A percentile compares a stretch with the other conserved stretches of the same genome.
Conservation (phyloP, 1,140 invertebrate genomes). For the Wiebesia pumilae region DNA sequence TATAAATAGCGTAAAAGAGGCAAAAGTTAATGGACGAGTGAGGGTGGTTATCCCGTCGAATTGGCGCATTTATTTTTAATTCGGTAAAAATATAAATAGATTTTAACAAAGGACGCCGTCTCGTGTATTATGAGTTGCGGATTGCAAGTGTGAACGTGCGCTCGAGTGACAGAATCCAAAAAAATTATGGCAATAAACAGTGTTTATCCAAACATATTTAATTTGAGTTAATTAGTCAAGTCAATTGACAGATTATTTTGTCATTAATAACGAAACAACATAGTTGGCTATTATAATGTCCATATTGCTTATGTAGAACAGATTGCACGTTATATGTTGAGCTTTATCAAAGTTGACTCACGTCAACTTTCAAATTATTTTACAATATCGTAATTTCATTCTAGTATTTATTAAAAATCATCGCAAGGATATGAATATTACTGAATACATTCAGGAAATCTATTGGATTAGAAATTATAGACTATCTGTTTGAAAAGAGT, state of each 20-base stretch:
- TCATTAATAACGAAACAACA: not conserved
- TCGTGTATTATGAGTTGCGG: not conserved
- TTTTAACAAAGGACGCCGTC: constrained; percentile 35
- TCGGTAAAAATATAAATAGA: constrained; percentile 18
- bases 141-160: not conserved
- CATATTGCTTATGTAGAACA: not conserved
- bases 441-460: too few relatives aligned
- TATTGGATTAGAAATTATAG: too few relatives aligned
- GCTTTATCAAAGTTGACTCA: not conserved
- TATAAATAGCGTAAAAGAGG: constrained; percentile 25
- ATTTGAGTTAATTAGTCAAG: not conserved
- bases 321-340: not conserved
- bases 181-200: too few relatives aligned
- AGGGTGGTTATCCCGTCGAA: constrained; percentile 24
- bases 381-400: not conserved
- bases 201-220: not conserved
- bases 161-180: not conserved
- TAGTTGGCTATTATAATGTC: not conserved
- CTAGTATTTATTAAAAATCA: not conserved
- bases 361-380: not conserved
- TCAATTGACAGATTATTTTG: not conserved
- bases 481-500: too few relatives aligned
- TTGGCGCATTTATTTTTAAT: constrained; percentile 31
- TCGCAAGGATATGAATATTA: too few relatives aligned
- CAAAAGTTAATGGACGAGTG: constrained; percentile 17